phyloP scores from a whole-genome alignment of 2,113 vertebrate species.

The Lynx canadensis region DNA sequence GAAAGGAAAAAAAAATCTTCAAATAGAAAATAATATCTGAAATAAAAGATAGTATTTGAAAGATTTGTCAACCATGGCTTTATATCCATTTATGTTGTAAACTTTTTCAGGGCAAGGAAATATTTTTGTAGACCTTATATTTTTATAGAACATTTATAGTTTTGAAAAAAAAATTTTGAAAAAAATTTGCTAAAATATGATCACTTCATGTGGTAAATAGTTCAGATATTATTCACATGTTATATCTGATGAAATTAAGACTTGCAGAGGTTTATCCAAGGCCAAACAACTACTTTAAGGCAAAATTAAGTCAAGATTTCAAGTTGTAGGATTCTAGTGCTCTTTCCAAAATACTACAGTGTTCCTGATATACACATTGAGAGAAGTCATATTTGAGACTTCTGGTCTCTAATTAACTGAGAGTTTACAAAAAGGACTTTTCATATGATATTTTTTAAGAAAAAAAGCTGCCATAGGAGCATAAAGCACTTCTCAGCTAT shows the following conservation, averaged over 20 bases:
- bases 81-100: not conserved
- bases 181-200: not conserved
- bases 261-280: not conserved
- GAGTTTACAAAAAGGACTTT: constrained; percentile 1
- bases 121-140: not conserved
- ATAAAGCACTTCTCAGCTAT: constrained; percentile 12
- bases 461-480: not conserved
- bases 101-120: not conserved
- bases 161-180: not conserved
- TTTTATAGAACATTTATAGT: not conserved
- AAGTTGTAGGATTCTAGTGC: not conserved
- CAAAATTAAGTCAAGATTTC: constrained; percentile 7
- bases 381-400: constrained; percentile 37
- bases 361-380: not conserved
- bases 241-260: not conserved
- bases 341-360: not conserved
- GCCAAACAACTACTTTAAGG: not conserved
- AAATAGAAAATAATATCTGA: not conserved
- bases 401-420: constrained; percentile 10
- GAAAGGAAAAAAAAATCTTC: not conserved
- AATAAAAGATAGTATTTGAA: not conserved
- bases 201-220: not conserved
- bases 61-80: not conserved
- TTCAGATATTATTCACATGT: not conserved
- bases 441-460: not conserved